Evolutionary conservation across 2,888 invertebrate genomes (phyloP).

Genomic region (Carterocephalus palaemon): DNA sequence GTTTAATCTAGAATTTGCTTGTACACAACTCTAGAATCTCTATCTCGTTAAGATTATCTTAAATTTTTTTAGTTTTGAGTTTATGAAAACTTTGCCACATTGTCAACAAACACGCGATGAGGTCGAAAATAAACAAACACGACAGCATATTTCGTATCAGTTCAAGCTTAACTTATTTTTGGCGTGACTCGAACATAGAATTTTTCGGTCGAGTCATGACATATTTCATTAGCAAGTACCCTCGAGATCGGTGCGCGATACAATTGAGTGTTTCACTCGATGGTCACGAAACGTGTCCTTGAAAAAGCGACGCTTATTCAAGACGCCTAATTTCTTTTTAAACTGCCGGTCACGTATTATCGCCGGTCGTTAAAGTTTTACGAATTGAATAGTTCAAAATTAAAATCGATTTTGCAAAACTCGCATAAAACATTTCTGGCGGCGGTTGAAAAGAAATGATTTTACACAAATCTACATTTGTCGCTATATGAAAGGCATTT

Average conservation of each 20-base stretch:
- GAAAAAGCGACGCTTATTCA: slow-evolving; percentile 20
- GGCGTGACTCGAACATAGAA: not conserved
- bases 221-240: not conserved
- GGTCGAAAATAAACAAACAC: slow-evolving; percentile 12
- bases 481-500: too few species aligned
- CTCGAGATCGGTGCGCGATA: slow-evolving; percentile 5
- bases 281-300: slow-evolving; percentile 15
- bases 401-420: not conserved
- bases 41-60: too few species aligned
- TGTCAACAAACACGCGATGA: too few species aligned
- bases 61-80: too few species aligned
- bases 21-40: too few species aligned
- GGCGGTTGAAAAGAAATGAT: too few species aligned
- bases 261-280: slow-evolving; percentile 12
- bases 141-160: not conserved
- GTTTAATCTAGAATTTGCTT: too few species aligned
- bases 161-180: not conserved
- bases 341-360: slow-evolving; percentile 39
- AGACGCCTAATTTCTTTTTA: slow-evolving; percentile 33
- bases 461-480: too few species aligned
- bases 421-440: not conserved
- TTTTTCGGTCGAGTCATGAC: slow-evolving; percentile 5
- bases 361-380: too few species aligned
- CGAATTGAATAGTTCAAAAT: too few species aligned
- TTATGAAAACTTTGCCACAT: too few species aligned